Evolutionary conservation across 2,797 vertebrate genomes (phyloP), one percentile per base, ranked within the genome.

Genomic region (Schizothorax lantsangensis): DNA sequence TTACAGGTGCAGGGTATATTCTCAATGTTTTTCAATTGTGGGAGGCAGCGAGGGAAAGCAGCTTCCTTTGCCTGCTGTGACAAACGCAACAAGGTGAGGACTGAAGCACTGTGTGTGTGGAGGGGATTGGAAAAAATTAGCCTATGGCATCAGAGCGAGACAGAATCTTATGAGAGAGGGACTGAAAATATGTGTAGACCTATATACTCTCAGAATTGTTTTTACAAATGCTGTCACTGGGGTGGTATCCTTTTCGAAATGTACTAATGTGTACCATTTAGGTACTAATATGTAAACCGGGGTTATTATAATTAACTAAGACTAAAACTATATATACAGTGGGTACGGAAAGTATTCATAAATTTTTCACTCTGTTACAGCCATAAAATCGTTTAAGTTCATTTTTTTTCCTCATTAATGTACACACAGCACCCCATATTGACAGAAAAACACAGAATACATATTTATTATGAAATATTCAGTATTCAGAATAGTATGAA

Each of bases 81-180:
- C 26, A 81, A 64, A 81, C 66, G 59, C 40, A 64, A 30, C 57
- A 79, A 66, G n/a, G n/a, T 33, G 43, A 66, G 26, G 38, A 66
- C 40, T 66, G 38, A 64, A 64, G 36, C 2, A 15, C 10, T 64
- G 36, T 62, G 57, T 64, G 40, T 45, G 6, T 36, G 17, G 11
- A 45, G 15, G 11, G 10, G 64, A 47, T 47, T 19, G 45, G 26
- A 19, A 47, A 68, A 64, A 64, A 64, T 45, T 26, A 43, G 59
- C 57, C 78, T 11, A 45, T 33, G 59, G 62, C 40, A 66, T 10
- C 2, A 19, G 40, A 68, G 26, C 19, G 19, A 66, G 26, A 68
- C 62, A 81, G 10, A 68, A 14, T 68, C 40, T 66, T 64, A 68
- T 81, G 19, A 19, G 26, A 47, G 8, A 81, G n/a, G 40, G 30